Base-by-base conservation (phyloP, 2,888 invertebrate species). In the Mayetiola destructor region DNA sequence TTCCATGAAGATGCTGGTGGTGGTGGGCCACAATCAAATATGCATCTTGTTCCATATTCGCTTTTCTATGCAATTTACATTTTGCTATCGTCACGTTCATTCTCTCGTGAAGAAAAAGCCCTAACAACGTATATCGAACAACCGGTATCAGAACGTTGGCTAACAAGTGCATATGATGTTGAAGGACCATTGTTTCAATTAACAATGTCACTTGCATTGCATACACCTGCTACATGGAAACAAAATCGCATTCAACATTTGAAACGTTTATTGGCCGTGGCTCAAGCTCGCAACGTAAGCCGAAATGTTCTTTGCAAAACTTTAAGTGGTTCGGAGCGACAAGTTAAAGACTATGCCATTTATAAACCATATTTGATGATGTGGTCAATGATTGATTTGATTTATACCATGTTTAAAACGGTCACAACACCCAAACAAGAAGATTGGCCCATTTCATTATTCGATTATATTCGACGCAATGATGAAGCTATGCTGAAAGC, bases 1-100 rank as follows among this genome's bases (percentile, higher is more conserved):
- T 97, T 97, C 78, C 94, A 95, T 70, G 94, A 94, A 69, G 96
- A 97, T 74, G 92, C 94, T 2, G 95, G 96, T 18, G 99, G 93
- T 62, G 93, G 93, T 64, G 96, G 95, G 1, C 90, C 94, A 14
- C 92, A 95, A 67, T 94, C 94, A 62, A 96, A 96, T 75, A 87
- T 96, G 85, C 93, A 96, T 75, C 83, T 97, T 66, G 82, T 95
- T 61, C 96, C 96, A 9, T 95, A 95, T 68, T 77, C 96, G 58
- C 76, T 89, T 61, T 95, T 96, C 71, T 92, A 93, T 81, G 90
- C 92, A 20, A 82, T 96, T 18, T 96, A 96, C 71, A 87, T 92
- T 61, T 81, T 93, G 64, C 89, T 94, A 69, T 92, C 93, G 79
- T 84, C 84, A 1, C 80, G 88, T 48, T 83, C 85, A 37, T 81